Evolutionary conservation across 1,140 invertebrate genomes (phyloP).

Genomic region (Geopemphigus sp.): DNA sequence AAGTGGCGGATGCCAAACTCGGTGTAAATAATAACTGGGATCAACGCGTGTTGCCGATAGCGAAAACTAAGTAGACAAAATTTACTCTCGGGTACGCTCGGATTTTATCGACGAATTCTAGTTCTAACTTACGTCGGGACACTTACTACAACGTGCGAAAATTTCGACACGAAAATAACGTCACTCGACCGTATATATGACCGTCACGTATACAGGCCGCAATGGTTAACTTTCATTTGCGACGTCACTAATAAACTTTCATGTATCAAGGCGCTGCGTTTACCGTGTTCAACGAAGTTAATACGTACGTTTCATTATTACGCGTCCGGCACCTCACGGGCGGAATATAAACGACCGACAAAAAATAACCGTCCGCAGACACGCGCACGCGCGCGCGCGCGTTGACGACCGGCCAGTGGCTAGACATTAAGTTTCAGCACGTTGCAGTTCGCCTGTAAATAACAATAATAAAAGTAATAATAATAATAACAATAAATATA

Average conservation of each 20-base stretch:
- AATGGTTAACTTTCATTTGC: constrained; percentile 27
- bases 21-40: too few relatives aligned
- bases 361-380: constrained; percentile 16
- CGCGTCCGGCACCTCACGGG: neutral
- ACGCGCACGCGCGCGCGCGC: neutral
- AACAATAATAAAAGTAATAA: constrained; percentile 9
- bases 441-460: neutral
- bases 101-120: too few relatives aligned
- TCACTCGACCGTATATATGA: neutral
- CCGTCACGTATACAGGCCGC: neutral
- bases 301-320: neutral
- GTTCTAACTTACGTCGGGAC: too few relatives aligned
- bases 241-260: neutral
- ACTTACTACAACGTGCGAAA: too few relatives aligned
- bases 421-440: constrained; percentile 22
- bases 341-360: constrained; percentile 25
- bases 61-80: too few relatives aligned
- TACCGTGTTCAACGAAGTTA: neutral
- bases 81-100: too few relatives aligned
- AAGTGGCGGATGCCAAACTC: too few relatives aligned
- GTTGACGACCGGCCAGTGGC: too few relatives aligned
- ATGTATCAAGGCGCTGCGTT: neutral
- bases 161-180: too few relatives aligned
- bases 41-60: too few relatives aligned
- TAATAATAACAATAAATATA: constrained; percentile 1